Evolutionary conservation across 1,140 invertebrate species (phyloP), one percentile per base, ranked within the genome.

Genomic region (Brachionus asplanchnoidis): DNA sequence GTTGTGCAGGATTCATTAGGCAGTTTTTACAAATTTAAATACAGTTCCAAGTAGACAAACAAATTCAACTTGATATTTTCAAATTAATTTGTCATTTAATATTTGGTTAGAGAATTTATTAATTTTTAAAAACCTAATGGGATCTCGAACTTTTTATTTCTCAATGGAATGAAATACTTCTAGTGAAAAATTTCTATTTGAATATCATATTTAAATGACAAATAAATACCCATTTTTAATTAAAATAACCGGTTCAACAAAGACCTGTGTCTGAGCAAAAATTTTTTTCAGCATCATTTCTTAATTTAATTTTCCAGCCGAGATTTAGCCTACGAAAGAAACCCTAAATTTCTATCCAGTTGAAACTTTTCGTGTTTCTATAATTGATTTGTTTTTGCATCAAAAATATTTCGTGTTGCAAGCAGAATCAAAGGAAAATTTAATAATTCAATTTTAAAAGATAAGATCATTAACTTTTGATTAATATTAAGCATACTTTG

Each of bases 1-100:
- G 66, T 60, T 60, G 53, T 60, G 9, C 53, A 60, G 53, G 17
- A 60, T 68, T 68, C 11, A 17, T 28, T 8, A 32, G 23, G 26
- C 26, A 32, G 9, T 68, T 68, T 32, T 11, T 3, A 68, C 12
- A 40, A 36, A n/a, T 32, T 32, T 68, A n/a, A 68, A 68, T 68
- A 40, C 26, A 32, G n/a, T 68, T 68, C 66, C 66, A 68, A 28
- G 66, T 40, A 40, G 26, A 32, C 32, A n/a, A 68, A 28, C 26
- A 28, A 68, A 68, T 68, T 68, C 66, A 68, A 68, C 32, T 68
- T 68, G 66, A 68, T 68, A 68, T 68, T 68, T 68, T 68, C 66
- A 73, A 73, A 73, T 73, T 73, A 73, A 42, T 73, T 73, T 73
- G 68, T 73, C 68, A 73, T 73, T 73, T 73, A 73, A 73, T 73